Percentiles rank a stretch among this genome's conserved stretches.
phyloP scores from a whole-genome alignment of 2,113 vertebrate species.

The Neoarius graeffei region DNA sequence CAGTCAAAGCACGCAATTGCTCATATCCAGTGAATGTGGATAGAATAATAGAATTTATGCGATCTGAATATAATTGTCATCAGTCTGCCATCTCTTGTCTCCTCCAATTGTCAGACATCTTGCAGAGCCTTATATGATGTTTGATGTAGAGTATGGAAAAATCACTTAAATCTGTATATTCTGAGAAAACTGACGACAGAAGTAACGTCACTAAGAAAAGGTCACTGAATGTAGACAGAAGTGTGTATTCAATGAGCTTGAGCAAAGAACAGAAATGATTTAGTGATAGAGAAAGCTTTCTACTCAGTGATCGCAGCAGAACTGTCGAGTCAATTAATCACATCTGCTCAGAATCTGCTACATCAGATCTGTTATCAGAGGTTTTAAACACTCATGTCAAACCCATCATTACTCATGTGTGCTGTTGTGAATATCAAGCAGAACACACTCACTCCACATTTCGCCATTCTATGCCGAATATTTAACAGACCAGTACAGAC shows the following conservation, averaged over 20 bases:
- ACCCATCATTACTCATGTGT: slow-evolving; percentile 32
- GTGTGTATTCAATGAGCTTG: not conserved
- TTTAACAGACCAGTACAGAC: slow-evolving; percentile 29
- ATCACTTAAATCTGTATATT: not conserved
- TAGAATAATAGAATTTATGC: not conserved
- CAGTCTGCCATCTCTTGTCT: not conserved
- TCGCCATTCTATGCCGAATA: not conserved
- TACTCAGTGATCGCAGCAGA: not conserved
- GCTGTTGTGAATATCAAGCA: slow-evolving; percentile 5
- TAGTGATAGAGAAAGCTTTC: slow-evolving; percentile 13
- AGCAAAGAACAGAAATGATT: slow-evolving; percentile 18
- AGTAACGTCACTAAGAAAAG: not conserved
- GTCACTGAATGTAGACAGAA: not conserved
- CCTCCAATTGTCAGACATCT: not conserved
- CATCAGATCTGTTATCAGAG: slow-evolving; percentile 21
- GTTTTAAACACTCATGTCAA: slow-evolving; percentile 9
- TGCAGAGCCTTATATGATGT: too few relatives aligned
- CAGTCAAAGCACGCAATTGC: too few relatives aligned
- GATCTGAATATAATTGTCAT: not conserved
- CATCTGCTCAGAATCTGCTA: slow-evolving; percentile 6
- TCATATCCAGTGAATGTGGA: too few relatives aligned
- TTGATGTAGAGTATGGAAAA: slow-evolving; percentile 10
- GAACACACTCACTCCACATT: not conserved
- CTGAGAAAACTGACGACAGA: not conserved
- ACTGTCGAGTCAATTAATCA: slow-evolving; percentile 36